Base-by-base conservation (phyloP, 2,797 vertebrate genomes). In the Sebastes minor region DNA sequence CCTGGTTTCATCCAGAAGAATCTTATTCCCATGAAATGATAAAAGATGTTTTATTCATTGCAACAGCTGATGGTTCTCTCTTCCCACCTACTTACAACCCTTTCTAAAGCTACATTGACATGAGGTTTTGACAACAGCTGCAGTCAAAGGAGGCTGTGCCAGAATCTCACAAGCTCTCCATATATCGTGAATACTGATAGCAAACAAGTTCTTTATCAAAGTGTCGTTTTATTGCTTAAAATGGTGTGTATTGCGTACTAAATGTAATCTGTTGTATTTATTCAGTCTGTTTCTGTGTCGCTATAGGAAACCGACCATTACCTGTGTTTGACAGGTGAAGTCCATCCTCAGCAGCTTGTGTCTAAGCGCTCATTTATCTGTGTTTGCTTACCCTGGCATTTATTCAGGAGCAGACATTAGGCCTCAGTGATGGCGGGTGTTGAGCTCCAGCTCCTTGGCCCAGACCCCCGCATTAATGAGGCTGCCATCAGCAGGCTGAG, bases 391-490 rank as follows among this genome's bases (percentile, higher is more conserved):
- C 81, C 71, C 89, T 84, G 88, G 83, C 90, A 89, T 94, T 92
- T 90, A 88, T 89, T 92, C 90, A 85, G 76, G 33, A 71, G 74
- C 90, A 92, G 89, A 92, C 92, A 88, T 89, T 81, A 81, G 91
- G 87, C 82, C 76, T 81, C 84, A 33, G 86, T 84, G 91, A 93
- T 91, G 90, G 89, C 76, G 91, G 86, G 89, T 91, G 91, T 90
- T 83, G 74, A 84, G 91, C 92, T 90, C 85, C 55, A 61, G 83
- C 76, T 86, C 83, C 86, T 91, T 90, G 92, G 90, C 92, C 89
- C 86, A 78, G 89, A 94, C 92, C 93, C 86, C 83, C 86, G 91
- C 90, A 91, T 93, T 95, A 94, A 95, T 91, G 89, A 94, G 90
- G 84, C 90, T 88, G 90, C 90, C 93, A 88, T 93, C 92, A 90